Percentiles rank a stretch among this genome's conserved stretches.
phyloP scores from a whole-genome alignment of 1,140 invertebrate species.

The Brachionus rubens region DNA sequence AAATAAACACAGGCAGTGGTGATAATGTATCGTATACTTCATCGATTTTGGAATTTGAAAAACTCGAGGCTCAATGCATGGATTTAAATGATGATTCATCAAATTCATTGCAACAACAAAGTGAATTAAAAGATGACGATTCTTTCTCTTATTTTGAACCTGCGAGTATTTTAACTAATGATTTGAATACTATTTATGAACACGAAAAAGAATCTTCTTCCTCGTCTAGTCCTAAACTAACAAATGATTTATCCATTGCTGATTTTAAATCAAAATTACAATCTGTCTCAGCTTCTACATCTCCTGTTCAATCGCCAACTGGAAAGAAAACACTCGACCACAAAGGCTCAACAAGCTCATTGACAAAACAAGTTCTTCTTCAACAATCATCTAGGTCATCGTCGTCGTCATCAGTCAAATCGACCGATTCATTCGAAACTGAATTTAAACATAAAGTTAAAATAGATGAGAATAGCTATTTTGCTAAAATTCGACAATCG shows the following conservation, averaged over 20 bases:
- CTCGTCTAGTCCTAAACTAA: not conserved
- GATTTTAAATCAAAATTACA: constrained; percentile 19
- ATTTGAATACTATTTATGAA: constrained; percentile 39
- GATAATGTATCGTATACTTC: constrained; percentile 23
- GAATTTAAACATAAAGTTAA: constrained; percentile 8
- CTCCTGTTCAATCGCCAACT: not conserved
- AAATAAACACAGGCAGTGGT: not conserved
- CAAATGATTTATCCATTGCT: not conserved
- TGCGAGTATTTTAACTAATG: not conserved
- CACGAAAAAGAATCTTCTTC: constrained; percentile 19
- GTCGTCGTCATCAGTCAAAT: constrained; percentile 13
- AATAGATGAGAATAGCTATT: constrained; percentile 16
- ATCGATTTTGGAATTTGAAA: constrained; percentile 40
- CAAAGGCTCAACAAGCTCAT: not conserved
- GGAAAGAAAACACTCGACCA: not conserved
- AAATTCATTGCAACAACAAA: not conserved
- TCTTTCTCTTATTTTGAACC: not conserved
- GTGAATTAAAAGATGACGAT: not conserved
- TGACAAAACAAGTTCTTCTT: constrained; percentile 9
- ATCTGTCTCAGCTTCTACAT: not conserved
- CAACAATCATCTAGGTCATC: not conserved
- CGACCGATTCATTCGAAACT: constrained; percentile 23
- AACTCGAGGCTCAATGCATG: constrained; percentile 25
- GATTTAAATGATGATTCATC: not conserved
- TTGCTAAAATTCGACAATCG: not conserved